These are phyloP conservation scores for Diplolepis rosae DNA, from an alignment of 2,888 invertebrate genomes.

Conservation along the genomic window DNA sequence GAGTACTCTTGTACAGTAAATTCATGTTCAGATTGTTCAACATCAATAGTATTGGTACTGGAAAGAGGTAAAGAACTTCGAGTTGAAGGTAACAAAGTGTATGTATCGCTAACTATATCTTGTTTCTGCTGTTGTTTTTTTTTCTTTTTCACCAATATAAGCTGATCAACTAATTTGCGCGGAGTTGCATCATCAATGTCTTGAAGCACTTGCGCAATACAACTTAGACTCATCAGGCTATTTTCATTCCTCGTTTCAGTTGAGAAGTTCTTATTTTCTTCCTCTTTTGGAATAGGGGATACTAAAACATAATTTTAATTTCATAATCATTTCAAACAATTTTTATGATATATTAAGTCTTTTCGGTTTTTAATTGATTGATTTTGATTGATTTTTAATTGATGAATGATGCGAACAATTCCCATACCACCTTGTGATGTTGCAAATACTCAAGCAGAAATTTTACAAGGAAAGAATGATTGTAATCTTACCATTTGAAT, in stretches of 20 bases:
- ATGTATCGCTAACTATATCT: conserved; percentile 47
- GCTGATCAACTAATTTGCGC: conserved; percentile 64
- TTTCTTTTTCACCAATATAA: conserved; percentile 55
- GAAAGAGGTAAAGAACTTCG: conserved; percentile 54
- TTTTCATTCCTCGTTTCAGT: conserved; percentile 33
- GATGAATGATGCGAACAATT: too few species aligned
- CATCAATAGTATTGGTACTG: conserved; percentile 34
- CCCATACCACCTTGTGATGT: too few species aligned
- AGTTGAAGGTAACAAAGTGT: conserved; percentile 41
- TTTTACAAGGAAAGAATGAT: too few species aligned
- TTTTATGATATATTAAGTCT: too few species aligned
- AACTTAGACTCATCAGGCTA: conserved; percentile 63
- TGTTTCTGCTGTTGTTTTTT: conserved; percentile 37
- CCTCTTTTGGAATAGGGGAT: neutral
- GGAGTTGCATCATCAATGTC: conserved; percentile 60
- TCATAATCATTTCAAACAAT: neutral
- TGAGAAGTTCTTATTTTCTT: neutral
- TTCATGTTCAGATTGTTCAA: conserved; percentile 44
- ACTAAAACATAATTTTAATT: neutral
- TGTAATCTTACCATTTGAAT: too few species aligned
- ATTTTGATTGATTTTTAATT: too few species aligned
- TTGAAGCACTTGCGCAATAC: conserved; percentile 57
- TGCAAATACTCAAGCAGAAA: too few species aligned
- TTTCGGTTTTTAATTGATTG: too few species aligned
- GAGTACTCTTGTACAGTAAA: conserved; percentile 31